These are phyloP conservation scores for Albula glossodonta DNA, from an alignment of 2,113 vertebrate species.

Conservation along the genomic window DNA sequence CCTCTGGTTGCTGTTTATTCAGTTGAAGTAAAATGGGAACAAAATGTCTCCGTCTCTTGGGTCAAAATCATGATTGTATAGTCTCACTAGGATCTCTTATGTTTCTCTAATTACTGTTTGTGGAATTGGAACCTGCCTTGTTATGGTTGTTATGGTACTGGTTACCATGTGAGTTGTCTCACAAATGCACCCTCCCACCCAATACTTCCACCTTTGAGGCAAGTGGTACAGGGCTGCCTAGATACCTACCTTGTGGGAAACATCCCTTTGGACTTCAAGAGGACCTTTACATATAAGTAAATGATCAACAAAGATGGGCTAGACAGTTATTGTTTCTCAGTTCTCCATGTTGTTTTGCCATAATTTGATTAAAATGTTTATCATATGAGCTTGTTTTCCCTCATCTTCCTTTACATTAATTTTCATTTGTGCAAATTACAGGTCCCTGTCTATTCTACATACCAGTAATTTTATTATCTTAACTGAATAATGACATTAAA, in stretches of 20 bases:
- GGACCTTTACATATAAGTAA: slow-evolving; percentile 18
- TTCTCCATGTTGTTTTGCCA: not conserved
- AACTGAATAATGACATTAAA: not conserved
- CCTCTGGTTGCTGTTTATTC: not conserved
- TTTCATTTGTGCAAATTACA: not conserved
- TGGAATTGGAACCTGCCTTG: not conserved
- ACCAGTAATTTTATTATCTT: not conserved
- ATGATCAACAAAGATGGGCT: not conserved
- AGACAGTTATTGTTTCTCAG: not conserved
- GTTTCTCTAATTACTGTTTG: not conserved
- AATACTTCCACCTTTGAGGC: slow-evolving; percentile 46
- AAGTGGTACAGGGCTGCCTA: slow-evolving; percentile 34
- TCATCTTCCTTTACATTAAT: not conserved
- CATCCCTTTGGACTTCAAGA: slow-evolving; percentile 23
- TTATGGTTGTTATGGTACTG: slow-evolving; percentile 39
- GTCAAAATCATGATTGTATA: not conserved
- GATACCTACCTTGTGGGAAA: slow-evolving; percentile 46
- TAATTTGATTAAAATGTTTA: not conserved
- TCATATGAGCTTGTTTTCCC: not conserved
- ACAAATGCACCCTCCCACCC: slow-evolving; percentile 20
- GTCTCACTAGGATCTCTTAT: not conserved
- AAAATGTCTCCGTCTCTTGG: not conserved
- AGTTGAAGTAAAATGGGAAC: not conserved
- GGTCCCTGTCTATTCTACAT: not conserved
- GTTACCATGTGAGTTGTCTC: slow-evolving; percentile 39